phyloP scores from a whole-genome alignment of 2,797 vertebrate genomes.

The Vultur gryphus region DNA sequence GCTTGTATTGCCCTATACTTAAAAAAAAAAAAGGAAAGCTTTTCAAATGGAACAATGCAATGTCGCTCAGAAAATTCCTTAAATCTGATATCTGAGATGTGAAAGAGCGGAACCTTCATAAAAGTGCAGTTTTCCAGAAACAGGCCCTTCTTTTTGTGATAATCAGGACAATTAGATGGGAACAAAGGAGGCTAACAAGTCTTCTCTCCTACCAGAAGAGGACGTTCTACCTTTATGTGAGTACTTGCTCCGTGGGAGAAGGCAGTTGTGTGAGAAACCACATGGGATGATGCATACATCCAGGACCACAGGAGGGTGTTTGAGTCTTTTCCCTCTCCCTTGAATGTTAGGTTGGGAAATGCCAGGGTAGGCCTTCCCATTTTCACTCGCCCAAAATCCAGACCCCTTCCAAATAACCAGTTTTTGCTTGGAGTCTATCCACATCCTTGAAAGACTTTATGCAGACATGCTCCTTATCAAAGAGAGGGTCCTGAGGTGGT shows the following conservation, averaged over 20 bases:
- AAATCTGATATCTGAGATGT: neutral
- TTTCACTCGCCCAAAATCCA: neutral
- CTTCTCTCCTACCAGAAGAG: constrained; percentile 30
- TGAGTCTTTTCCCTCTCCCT: neutral
- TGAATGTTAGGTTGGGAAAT: neutral
- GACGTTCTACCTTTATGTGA: constrained; percentile 5
- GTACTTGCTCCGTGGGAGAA: neutral
- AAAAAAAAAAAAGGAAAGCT: no score
- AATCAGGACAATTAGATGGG: neutral
- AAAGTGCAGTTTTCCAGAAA: neutral
- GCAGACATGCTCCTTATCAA: neutral
- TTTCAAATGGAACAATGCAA: neutral
- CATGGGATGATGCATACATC: neutral
- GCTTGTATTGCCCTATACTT: neutral
- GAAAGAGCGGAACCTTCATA: neutral
- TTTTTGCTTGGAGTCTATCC: neutral
- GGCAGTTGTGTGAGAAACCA: neutral
- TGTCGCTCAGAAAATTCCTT: neutral
- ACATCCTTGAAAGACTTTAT: neutral
- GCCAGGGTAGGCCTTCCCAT: neutral
- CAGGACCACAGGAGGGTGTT: neutral
- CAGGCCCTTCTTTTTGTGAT: neutral
- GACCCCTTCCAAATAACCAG: neutral
- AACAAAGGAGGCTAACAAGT: neutral
- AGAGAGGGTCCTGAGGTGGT: neutral